Percentiles rank a stretch among this genome's conserved stretches.
phyloP scores from a whole-genome alignment of 2,888 invertebrate species.

The Melikaiella ostensackeni region DNA sequence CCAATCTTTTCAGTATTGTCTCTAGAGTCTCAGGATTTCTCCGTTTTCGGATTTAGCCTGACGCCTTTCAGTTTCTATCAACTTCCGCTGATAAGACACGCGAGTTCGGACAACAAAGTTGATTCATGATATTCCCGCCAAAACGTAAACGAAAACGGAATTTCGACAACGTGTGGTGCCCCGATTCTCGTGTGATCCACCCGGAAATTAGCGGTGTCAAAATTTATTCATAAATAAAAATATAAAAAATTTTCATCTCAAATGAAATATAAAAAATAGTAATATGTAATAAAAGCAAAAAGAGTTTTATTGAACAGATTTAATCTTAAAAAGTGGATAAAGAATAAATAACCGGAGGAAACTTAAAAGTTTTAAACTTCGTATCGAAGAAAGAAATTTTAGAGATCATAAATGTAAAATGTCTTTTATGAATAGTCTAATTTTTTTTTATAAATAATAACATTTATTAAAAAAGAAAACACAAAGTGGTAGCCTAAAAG shows the following conservation, averaged over 20 bases:
- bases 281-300: neutral
- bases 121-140: neutral
- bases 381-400: no score
- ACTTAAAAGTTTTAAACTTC: neutral
- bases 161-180: slow-evolving; percentile 2
- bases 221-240: neutral
- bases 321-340: neutral
- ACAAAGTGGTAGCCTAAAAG: slow-evolving; percentile 29
- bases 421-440: neutral
- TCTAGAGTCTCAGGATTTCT: slow-evolving; percentile 67
- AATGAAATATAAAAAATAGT: neutral
- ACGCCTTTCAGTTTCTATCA: neutral
- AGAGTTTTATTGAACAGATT: no score
- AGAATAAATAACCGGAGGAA: neutral
- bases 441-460: neutral
- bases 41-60: slow-evolving; percentile 52
- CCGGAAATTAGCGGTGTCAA: neutral
- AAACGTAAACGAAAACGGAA: neutral
- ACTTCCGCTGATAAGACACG: neutral
- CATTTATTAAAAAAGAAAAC: neutral
- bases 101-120: slow-evolving; percentile 10
- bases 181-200: neutral
- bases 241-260: neutral
- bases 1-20: slow-evolving; percentile 71
- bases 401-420: neutral